Base-by-base conservation (phyloP, 2,113 vertebrate genomes). In the Lophotis ruficrista region DNA sequence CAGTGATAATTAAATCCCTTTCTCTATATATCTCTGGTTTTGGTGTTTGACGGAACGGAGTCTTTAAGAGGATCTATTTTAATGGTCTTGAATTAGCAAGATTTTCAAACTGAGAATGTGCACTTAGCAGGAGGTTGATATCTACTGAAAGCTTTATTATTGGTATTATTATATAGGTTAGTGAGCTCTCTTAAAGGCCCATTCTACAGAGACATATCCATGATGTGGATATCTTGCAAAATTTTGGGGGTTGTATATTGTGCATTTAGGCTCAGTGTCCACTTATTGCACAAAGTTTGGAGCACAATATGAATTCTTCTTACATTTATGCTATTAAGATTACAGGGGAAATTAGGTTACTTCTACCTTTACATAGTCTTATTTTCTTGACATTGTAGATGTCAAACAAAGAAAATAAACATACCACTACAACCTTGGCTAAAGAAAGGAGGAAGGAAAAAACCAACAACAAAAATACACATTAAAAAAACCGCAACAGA, bases 1-100 rank as follows among this genome's bases (percentile, higher is more conserved):
- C 97, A 98, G 92, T 94, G 97, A 98, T 98, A 98, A 98, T 98
- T 98, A 98, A 98, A 98, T 98, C 95, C 86, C 80, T 96, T 94
- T 97, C 84, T 96, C 83, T 96, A 96, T 98, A 96, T 97, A 92
- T 98, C 94, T 98, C 95, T 97, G 87, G 71, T 97, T 98, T 98
- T 96, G 96, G 95, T 98, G 96, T 97, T 97, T 98, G 98, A 98
- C 97, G 97, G 97, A 97, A 95, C 70, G 83, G 83, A 96, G 96
- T 98, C 97, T 98, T 97, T 97, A 98, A 98, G 97, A 97, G 83
- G 98, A 98, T 97, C 97, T 98, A 89, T 98, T 98, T 97, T 98
- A 98, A 98, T 98, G 95, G 96, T 91, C 86, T 94, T 96, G 96
- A 98, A 98, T 98, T 98, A 98, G 89, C 91, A 98, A 97, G 89